Percentiles rank a stretch among this genome's conserved stretches.
phyloP scores from a whole-genome alignment of 37 sponge, comb jelly and placozoan genomes.

The Mnemiopsis leidyi region DNA sequence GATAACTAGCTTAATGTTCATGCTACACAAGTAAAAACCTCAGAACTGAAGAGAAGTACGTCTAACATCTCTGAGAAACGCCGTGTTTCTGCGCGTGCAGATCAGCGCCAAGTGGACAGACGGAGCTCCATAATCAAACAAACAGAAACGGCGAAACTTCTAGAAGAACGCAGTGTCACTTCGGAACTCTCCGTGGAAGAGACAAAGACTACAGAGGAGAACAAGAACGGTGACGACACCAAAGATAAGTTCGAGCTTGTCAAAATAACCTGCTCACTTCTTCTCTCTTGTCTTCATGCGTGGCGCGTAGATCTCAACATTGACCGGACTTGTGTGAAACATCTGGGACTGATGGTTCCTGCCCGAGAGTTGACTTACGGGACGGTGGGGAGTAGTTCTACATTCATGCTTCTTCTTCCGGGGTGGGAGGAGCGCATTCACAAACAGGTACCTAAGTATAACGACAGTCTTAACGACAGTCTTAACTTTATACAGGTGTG shows the following conservation, averaged over 20 bases:
- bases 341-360: constrained; percentile 19
- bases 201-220: background rate
- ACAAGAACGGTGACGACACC: background rate
- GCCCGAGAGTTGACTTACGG: background rate
- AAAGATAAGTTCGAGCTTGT: background rate
- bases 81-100: background rate
- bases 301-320: constrained; percentile 59
- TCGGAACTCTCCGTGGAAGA: background rate
- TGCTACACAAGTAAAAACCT: too few species aligned
- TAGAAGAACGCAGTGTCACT: constrained; percentile 19
- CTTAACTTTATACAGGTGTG: too few species aligned
- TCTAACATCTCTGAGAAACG: background rate
- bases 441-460: background rate
- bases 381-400: constrained; percentile 36
- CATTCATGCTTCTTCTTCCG: constrained; percentile 47
- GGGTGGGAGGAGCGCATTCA: constrained; percentile 25
- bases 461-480: background rate
- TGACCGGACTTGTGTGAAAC: constrained; percentile 40
- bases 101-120: background rate
- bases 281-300: constrained; percentile 49
- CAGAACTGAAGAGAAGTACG: background rate
- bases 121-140: constrained; percentile 33
- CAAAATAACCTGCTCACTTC: constrained; percentile 19
- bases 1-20: too few species aligned
- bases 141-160: constrained; percentile 34